Percentiles rank a stretch among this genome's conserved stretches.
Conservation (phyloP, 2,113 vertebrate genomes). For the Psettodes erumei region DNA sequence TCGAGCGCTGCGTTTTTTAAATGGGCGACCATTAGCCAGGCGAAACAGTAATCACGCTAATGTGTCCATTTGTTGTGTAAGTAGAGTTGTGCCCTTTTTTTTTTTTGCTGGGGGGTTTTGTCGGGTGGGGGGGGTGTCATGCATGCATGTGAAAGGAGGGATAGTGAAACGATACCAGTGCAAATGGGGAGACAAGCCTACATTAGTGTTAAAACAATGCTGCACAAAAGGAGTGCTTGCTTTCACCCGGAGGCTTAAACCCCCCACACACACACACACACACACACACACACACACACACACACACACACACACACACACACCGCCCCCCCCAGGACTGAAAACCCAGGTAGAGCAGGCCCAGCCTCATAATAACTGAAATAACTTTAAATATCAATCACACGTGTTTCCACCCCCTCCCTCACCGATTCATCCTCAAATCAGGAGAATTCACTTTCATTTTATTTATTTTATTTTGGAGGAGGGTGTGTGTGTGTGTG, state of each 20-base stretch:
- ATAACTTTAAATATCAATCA: background rate
- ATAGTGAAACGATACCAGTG: constrained; percentile 75
- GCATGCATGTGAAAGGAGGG: constrained; percentile 81
- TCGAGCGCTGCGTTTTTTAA: constrained; percentile 75
- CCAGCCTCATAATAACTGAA: constrained; percentile 14
- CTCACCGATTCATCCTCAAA: background rate
- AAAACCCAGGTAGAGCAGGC: constrained; percentile 46
- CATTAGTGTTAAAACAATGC: constrained; percentile 81
- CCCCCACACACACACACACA: background rate
- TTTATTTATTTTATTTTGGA: too few species aligned
- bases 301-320: too few species aligned
- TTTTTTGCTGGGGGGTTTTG: too few species aligned
- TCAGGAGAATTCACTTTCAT: too few species aligned
- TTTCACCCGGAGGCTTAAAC: constrained; percentile 57
- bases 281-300: too few species aligned
- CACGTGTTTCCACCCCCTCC: background rate
- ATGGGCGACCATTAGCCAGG: constrained; percentile 82
- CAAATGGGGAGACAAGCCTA: constrained; percentile 75
- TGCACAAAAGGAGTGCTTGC: constrained; percentile 57
- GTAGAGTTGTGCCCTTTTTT: constrained; percentile 80
- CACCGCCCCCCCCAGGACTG: background rate
- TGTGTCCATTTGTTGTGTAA: constrained; percentile 84
- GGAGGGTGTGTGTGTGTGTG: too few species aligned
- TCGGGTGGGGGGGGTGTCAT: constrained; percentile 43
- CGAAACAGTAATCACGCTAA: constrained; percentile 83